Evolutionary conservation across 2,797 vertebrate genomes (phyloP).

Genomic region (Catostomus latipinnis): DNA sequence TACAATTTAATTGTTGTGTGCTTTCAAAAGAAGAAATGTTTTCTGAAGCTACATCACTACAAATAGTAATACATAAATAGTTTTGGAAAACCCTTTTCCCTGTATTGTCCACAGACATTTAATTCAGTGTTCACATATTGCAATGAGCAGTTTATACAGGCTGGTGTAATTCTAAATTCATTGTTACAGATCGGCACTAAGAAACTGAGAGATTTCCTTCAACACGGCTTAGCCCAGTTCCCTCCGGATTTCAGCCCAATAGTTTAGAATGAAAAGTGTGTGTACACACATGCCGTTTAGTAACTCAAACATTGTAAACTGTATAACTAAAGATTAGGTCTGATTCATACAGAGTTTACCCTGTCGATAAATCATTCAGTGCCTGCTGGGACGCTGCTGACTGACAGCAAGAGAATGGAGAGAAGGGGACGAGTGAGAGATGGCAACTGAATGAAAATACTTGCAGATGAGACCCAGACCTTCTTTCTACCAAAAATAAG

Average conservation of each 20-base stretch:
- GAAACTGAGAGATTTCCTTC: conserved; percentile 72
- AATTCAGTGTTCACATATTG: background rate
- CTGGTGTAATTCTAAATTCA: conserved; percentile 69
- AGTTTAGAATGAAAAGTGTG: conserved; percentile 69
- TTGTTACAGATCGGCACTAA: conserved; percentile 70
- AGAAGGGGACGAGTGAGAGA: conserved; percentile 20
- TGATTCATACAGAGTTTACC: conserved; percentile 83
- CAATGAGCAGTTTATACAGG: conserved; percentile 66
- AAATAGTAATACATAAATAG: background rate
- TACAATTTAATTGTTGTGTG: background rate
- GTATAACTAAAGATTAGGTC: conserved; percentile 81
- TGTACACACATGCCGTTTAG: conserved; percentile 74
- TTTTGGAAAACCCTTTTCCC: background rate
- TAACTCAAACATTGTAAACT: conserved; percentile 82
- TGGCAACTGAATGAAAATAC: conserved; percentile 7
- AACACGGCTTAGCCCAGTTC: conserved; percentile 66
- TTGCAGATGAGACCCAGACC: background rate
- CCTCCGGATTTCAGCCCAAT: conserved; percentile 70
- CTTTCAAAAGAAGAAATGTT: background rate
- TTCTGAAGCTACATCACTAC: background rate
- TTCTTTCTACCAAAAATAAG: background rate
- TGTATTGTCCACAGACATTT: background rate
- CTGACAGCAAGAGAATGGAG: conserved; percentile 62
- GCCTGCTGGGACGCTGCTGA: conserved; percentile 72
- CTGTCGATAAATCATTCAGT: conserved; percentile 79